Conservation (phyloP, 2,888 invertebrate genomes). For the Drosophila aldrichi region DNA sequence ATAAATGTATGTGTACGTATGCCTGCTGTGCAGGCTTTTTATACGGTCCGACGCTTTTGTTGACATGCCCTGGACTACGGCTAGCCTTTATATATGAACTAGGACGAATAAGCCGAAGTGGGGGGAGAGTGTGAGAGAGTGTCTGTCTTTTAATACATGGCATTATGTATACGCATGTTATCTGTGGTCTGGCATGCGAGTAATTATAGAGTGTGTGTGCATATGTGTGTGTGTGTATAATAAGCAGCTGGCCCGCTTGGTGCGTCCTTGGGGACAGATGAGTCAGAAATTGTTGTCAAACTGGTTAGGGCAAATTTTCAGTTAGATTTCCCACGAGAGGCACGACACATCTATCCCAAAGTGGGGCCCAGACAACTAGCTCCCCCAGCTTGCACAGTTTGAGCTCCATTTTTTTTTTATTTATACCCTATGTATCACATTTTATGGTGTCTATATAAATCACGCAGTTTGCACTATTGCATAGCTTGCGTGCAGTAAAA, state of each 20-base stretch:
- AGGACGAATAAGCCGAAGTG: not conserved
- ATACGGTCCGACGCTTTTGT: constrained; percentile 44
- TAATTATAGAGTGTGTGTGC: constrained; percentile 37
- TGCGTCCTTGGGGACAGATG: constrained; percentile 65
- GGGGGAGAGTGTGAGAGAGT: not conserved
- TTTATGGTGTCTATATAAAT: constrained; percentile 1
- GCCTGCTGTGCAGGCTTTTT: constrained; percentile 17
- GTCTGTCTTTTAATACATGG: constrained; percentile 35
- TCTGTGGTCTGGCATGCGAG: constrained; percentile 40
- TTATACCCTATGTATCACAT: constrained; percentile 2
- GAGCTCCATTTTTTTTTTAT: constrained; percentile 11
- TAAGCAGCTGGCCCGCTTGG: constrained; percentile 58
- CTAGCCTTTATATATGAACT: constrained; percentile 21
- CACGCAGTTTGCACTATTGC: not conserved
- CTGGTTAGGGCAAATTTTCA: constrained; percentile 46
- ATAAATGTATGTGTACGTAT: not conserved
- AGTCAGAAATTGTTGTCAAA: constrained; percentile 43
- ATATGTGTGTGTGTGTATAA: constrained; percentile 27
- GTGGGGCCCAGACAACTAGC: not conserved
- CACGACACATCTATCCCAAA: not conserved
- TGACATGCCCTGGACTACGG: constrained; percentile 43
- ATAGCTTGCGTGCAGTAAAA: not conserved
- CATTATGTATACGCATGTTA: constrained; percentile 70
- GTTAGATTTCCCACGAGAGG: constrained; percentile 67
- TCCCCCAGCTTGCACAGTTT: constrained; percentile 11